Base-by-base conservation (phyloP, 2,888 invertebrate genomes). In the Dynastes tityus region DNA sequence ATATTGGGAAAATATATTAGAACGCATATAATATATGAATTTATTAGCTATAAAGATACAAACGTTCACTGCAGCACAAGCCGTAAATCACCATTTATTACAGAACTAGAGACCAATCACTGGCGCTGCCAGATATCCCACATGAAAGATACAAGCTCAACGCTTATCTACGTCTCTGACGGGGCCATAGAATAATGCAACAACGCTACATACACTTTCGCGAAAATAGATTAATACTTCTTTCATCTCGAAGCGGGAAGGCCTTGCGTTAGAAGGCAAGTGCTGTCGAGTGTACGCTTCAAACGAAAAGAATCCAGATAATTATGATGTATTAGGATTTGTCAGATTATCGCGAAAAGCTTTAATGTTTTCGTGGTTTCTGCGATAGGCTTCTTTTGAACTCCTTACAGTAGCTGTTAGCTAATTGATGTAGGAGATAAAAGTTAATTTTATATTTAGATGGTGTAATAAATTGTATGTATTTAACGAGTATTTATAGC, bases 321-420 rank as follows among this genome's bases (percentile, higher is more conserved):
- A 68, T 68, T 45, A 29, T 68, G 68, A 68, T 68, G 27, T 27
- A 61, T 68, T 68, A 68, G 49, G 45, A 68, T 68, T 49, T 68
- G 27, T 45, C 49, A n/a, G 49, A 27, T 68, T 61, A 61, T 61
- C 61, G 11, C 27, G 11, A 29, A 61, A 61, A 61, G 29, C 61
- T 61, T 27, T 61, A 61, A 61, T 61, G 22, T 27, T 68, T 68
- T 37, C 13, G n/a, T 40, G 40, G 37, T 65, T 65, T n/a, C 37
- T n/a, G 40, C 49, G 68, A 68, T 68, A 68, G n/a, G 16, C 22
- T 68, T 6, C 27, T 40, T 68, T 68, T 68, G 68, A 68, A 68
- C 27, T 68, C 22, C 13, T 27, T 61, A 61, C 11, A 27, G 55
- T 55, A 5, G 22, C 22, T n/a, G 22, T 22, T 61, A 11, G 61